Base-by-base conservation (phyloP, 2,113 vertebrate species). In the Cryptomyrus ogoouensis region DNA sequence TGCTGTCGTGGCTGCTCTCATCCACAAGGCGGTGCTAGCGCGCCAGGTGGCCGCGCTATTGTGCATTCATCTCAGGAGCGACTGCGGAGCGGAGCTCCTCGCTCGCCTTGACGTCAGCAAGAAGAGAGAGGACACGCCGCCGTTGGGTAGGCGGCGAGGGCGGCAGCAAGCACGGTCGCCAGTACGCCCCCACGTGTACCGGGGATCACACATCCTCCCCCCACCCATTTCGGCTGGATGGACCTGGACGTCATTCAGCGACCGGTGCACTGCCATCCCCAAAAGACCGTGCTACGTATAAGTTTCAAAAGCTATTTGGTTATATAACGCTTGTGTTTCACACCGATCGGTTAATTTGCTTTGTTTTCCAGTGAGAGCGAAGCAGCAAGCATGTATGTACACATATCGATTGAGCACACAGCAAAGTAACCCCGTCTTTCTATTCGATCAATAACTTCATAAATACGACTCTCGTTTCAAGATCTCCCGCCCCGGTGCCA, bases 21-120 rank as follows among this genome's bases (percentile, higher is more conserved):
- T 42, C 94, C 94, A 94, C 95, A 92, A 91, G 95, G 94, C 93
- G 95, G 95, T 92, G 95, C 87, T 90, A 94, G 94, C 94, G 94
- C 93, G 93, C 93, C 94, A 95, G 94, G 94, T 95, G 94, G 91
- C 39, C 52, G 56, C 87, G 83, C 95, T 95, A 95, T 96, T 96
- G 95, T 96, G 96, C 94, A 96, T 96, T 96, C 96, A 95, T 95
- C 95, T 96, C 96, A 96, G 95, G 95, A 94, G 91, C 91, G 93
- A 96, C 95, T 96, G 96, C 96, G 94, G 96, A 91, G 95, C 92
- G 46, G 92, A 92, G 91, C 93, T 93, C 89, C 87, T 90, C 93
- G 94, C 92, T 89, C 83, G 50, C 89, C 93, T 70, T 96, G 95
- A 96, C 94, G 95, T 96, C 94, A 96, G 91, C 90, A 7, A 91